Evolutionary conservation across 2,797 vertebrate species (phyloP).

Genomic region (Hafferia zeledoni): DNA sequence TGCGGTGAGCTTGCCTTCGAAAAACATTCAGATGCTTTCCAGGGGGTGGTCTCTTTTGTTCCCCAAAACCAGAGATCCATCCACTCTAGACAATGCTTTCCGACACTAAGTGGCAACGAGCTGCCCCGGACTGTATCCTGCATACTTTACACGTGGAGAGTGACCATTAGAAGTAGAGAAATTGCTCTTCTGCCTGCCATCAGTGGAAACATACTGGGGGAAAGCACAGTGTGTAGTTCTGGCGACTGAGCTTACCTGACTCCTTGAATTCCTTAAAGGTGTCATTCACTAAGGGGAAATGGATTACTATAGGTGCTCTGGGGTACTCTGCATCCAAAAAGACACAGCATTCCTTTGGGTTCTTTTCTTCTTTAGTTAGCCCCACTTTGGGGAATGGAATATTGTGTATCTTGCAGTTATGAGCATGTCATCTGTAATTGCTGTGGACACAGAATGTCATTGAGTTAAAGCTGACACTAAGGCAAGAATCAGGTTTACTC

Average conservation of each 20-base stretch:
- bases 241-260: slow-evolving; percentile 70
- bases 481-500: not conserved
- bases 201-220: not conserved
- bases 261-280: slow-evolving; percentile 77
- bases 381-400: slow-evolving; percentile 79
- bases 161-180: fast-evolving
- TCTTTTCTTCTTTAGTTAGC: slow-evolving; percentile 67
- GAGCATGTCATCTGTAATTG: slow-evolving; percentile 70
- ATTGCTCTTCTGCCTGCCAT: not conserved
- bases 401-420: slow-evolving; percentile 77
- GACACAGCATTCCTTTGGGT: slow-evolving; percentile 74
- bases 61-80: too few relatives aligned
- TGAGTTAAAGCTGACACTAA: not conserved
- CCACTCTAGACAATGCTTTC: not conserved
- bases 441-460: slow-evolving; percentile 49
- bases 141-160: not conserved
- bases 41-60: not conserved
- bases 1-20: fast-evolving
- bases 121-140: not conserved
- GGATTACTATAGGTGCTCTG: slow-evolving; percentile 75
- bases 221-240: not conserved
- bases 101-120: fast-evolving
- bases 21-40: not conserved
- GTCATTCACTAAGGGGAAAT: slow-evolving; percentile 81
- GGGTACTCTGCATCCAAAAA: slow-evolving; percentile 74